phyloP scores from a whole-genome alignment of 2,888 invertebrate genomes.

The Plebejus melissa region DNA sequence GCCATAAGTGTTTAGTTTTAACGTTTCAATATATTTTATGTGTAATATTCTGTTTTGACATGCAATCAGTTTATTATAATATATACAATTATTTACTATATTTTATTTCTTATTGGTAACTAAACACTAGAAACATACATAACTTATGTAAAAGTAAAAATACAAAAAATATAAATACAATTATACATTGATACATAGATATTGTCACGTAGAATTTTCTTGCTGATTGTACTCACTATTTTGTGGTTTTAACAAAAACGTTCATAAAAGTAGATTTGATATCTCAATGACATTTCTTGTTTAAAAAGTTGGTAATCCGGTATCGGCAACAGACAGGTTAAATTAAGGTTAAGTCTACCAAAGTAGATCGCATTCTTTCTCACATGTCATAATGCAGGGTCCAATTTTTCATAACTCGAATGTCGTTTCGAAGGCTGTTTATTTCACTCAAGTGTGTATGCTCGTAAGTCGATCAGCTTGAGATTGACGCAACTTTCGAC shows the following conservation, averaged over 20 bases:
- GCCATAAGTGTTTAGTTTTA: conserved; percentile 29
- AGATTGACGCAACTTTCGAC: too few species aligned
- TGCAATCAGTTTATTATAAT: too few species aligned
- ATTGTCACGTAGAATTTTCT: conserved; percentile 26
- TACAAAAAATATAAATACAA: too few species aligned
- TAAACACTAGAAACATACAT: too few species aligned
- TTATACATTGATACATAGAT: too few species aligned
- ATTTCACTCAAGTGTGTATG: not conserved
- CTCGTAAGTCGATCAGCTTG: too few species aligned
- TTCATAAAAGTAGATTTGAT: conserved; percentile 33
- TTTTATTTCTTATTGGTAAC: too few species aligned
- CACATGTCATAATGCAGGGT: not conserved
- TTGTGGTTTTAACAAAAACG: conserved; percentile 34
- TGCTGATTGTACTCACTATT: conserved; percentile 28
- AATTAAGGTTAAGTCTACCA: conserved; percentile 31
- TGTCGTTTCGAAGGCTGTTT: not conserved
- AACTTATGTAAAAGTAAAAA: too few species aligned
- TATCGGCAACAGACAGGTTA: conserved; percentile 8
- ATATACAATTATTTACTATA: too few species aligned
- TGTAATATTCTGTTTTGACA: not conserved
- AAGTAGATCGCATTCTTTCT: conserved; percentile 35
- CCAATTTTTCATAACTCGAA: not conserved
- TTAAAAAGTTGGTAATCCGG: conserved; percentile 27
- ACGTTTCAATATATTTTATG: not conserved
- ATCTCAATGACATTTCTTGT: conserved; percentile 31